Evolutionary conservation across 1,140 invertebrate genomes (phyloP), one percentile per base, ranked within the genome.

Genomic region (Polyergus mexicanus): DNA sequence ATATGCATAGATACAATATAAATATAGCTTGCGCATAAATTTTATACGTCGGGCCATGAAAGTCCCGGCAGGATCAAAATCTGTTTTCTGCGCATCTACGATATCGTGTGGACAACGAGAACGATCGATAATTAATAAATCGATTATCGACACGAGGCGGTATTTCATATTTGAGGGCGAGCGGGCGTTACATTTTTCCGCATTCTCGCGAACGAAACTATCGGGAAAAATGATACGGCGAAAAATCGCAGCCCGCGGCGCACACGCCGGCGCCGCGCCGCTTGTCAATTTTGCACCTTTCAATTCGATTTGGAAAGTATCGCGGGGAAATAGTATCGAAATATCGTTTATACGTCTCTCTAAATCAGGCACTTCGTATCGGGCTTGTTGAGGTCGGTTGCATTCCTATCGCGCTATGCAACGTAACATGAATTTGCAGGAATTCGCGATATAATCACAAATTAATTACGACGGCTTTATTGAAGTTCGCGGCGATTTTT

Each of bases 381-480:
- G 88, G 44, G 89, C 89, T 90, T 88, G 89, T 90, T 90, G 86
- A 90, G 75, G 86, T 84, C 75, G 89, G 89, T 90, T 87, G 90
- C 90, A 91, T 91, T 91, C 90, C 89, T 89, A 89, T 86, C 87
- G 87, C 72, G 84, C 84, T 87, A 89, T 89, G 81, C 85, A 89
- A 90, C 87, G 90, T 90, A 90, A 89, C 89, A 69, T 77, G 86
- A 91, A 91, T 91, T 91, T 85, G 84, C 87, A 84, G 90, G 90
- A 86, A 91, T 91, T 86, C 90, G 35, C 60, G 86, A 90, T 90
- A 89, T 89, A 90, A 90, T 90, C 85, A 89, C 87, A 89, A 86
- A 91, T 91, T 91, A 90, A 91, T 91, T 90, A 90, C 89, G 85
- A 84, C 86, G 78, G 87, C 89, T 88, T 91, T 91, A 91, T 90